Evolutionary conservation across 2,113 vertebrate genomes (phyloP), one percentile per base, ranked within the genome.

Genomic region (Tor tambroides): DNA sequence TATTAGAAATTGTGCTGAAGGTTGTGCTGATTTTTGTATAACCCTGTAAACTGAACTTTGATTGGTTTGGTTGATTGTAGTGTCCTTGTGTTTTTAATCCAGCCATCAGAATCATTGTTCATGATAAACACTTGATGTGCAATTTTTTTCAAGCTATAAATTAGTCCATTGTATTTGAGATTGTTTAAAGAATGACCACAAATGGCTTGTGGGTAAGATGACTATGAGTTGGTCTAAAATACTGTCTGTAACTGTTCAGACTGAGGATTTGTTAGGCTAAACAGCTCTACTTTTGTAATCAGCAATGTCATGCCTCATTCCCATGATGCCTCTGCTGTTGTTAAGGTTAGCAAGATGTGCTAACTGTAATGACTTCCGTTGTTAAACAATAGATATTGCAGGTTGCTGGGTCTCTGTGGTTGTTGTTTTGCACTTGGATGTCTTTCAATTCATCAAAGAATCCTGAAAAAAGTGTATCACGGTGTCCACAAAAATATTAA

Each of bases 61-160:
- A 54, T 67, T 82, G 61, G 38, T 30, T 82, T 82, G 59, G 59
- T 82, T 82, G 59, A 82, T 82, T 67, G 38, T 28, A 46, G 80
- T 43, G 80, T 49, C n/a, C 61, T 82, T 79, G 75, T 51, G 75
- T 32, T 51, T 78, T 65, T 9, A 43, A 5, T 80, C 15, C 7
- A 67, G 28, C 32, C 23, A 82, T 43, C n/a, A 46, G 59, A 65
- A 67, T 43, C n/a, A 19, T 63, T 65, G 38, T 46, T 67, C 59
- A 28, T 63, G 21, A 17, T 78, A 28, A 77, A 77, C 74, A 49
- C 74, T 51, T 4, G n/a, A 41, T 49, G 26, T 30, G 43, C n/a
- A 19, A 7, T 6, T 32, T 69, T 69, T 77, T 26, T 76, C 12
- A 77, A 61, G 12, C 2, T 10, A 61, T 61, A 61, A 61, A 61